Percentiles rank a stretch among this genome's conserved stretches.
These are phyloP conservation scores for Spilosoma lubricipeda DNA, from an alignment of 2,888 invertebrate genomes.

Conservation along the genomic window DNA sequence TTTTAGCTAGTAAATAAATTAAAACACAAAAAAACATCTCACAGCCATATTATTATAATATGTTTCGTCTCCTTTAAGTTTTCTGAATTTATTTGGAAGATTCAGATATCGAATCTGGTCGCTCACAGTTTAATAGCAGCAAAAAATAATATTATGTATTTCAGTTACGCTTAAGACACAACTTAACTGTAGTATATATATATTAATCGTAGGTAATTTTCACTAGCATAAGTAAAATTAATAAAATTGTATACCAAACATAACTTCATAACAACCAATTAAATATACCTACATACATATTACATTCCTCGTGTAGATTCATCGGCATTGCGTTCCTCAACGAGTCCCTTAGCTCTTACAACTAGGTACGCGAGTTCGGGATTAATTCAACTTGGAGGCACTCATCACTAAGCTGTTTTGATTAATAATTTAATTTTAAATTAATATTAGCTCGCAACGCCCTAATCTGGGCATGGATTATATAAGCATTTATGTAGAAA, in stretches of 20 bases:
- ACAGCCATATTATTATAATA: too few species aligned
- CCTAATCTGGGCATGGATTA: constrained; percentile 5
- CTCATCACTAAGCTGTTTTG: constrained; percentile 49
- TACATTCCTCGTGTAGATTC: background rate
- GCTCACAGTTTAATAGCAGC: background rate
- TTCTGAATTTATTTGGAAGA: too few species aligned
- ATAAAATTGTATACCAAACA: background rate
- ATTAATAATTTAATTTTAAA: constrained; percentile 51
- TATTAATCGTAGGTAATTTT: too few species aligned
- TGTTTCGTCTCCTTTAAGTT: too few species aligned
- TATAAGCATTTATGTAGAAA: constrained; percentile 7
- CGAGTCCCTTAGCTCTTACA: constrained; percentile 34
- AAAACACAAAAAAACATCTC: too few species aligned
- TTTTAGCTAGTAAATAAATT: too few species aligned
- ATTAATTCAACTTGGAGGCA: constrained; percentile 52
- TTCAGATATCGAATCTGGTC: background rate
- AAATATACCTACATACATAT: background rate
- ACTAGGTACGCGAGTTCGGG: constrained; percentile 32
- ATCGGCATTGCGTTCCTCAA: constrained; percentile 18
- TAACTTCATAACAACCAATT: constrained; percentile 3
- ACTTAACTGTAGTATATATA: too few species aligned
- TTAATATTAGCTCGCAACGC: constrained; percentile 20
- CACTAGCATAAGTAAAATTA: background rate
- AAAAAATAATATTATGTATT: too few species aligned
- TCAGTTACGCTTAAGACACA: too few species aligned